Percentiles rank a stretch among this genome's conserved stretches.
phyloP scores from a whole-genome alignment of 2,797 vertebrate genomes.

The Poliocrania exsul region DNA sequence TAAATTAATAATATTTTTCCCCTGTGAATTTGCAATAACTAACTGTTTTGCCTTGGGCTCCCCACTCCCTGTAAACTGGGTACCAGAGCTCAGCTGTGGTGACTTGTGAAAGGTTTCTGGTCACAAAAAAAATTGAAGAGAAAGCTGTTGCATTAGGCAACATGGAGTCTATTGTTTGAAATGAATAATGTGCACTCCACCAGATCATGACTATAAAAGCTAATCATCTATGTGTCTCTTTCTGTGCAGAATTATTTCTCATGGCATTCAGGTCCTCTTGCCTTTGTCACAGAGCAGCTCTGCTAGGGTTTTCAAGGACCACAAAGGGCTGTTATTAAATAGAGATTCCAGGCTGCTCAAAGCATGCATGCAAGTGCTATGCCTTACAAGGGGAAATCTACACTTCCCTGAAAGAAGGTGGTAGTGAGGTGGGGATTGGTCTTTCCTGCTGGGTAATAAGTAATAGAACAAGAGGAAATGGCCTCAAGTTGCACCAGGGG shows the following conservation, averaged over 20 bases:
- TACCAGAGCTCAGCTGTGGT: neutral
- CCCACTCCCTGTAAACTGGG: accelerated
- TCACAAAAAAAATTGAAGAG: neutral
- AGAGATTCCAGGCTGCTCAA: neutral
- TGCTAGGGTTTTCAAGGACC: neutral
- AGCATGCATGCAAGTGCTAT: neutral
- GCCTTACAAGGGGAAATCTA: neutral
- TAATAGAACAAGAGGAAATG: neutral
- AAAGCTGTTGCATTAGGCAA: neutral
- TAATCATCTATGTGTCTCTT: neutral
- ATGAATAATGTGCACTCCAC: neutral
- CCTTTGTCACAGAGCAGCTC: neutral
- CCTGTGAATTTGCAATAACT: neutral
- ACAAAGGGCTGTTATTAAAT: neutral
- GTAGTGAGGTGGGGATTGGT: neutral
- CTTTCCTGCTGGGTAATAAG: neutral
- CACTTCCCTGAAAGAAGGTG: neutral
- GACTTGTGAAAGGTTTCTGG: neutral
- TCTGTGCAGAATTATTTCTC: neutral
- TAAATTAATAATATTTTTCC: neutral
- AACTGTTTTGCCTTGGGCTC: neutral
- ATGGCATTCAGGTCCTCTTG: neutral
- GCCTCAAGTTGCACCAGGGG: neutral
- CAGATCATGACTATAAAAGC: neutral
- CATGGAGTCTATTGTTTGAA: neutral